These are phyloP conservation scores for Malacosoma neustria DNA, from an alignment of 2,888 invertebrate species.

Conservation along the genomic window DNA sequence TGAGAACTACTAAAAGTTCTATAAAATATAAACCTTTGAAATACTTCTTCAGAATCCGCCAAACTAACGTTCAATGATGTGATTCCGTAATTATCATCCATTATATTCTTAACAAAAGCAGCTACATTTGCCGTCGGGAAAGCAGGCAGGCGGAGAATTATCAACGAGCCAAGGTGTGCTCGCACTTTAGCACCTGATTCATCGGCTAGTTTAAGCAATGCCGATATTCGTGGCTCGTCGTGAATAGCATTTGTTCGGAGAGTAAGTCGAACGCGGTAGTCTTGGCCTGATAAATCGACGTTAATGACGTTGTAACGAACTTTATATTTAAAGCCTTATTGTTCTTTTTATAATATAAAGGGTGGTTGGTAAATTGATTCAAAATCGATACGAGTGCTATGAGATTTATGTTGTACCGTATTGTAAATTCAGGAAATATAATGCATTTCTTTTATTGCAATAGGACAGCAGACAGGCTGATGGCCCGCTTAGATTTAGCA, in stretches of 20 bases:
- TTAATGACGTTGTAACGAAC: no score
- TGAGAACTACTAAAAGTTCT: no score
- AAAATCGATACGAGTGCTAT: no score
- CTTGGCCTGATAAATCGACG: slow-evolving; percentile 24
- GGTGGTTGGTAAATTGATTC: no score
- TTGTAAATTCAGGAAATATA: no score
- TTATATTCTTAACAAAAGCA: slow-evolving; percentile 31
- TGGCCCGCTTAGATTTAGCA: no score
- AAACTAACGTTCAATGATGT: slow-evolving; percentile 41
- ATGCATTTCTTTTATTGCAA: no score
- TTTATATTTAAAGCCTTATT: no score
- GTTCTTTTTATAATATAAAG: no score
- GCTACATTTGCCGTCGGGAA: slow-evolving; percentile 38
- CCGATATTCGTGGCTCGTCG: slow-evolving; percentile 19
- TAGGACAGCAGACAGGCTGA: no score
- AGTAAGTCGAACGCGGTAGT: slow-evolving; percentile 40
- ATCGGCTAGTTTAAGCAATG: slow-evolving; percentile 22
- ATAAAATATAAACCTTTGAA: no score
- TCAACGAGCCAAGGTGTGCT: slow-evolving; percentile 43
- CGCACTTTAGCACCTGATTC: slow-evolving; percentile 37
- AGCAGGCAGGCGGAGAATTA: slow-evolving; percentile 43
- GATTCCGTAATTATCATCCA: slow-evolving; percentile 36
- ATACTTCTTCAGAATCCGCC: slow-evolving; percentile 54
- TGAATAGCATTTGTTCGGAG: slow-evolving; percentile 24
- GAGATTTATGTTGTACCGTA: no score